Percentiles rank a stretch among this genome's conserved stretches.
Conservation (phyloP, 2,797 vertebrate species). For the Betta splendens region DNA sequence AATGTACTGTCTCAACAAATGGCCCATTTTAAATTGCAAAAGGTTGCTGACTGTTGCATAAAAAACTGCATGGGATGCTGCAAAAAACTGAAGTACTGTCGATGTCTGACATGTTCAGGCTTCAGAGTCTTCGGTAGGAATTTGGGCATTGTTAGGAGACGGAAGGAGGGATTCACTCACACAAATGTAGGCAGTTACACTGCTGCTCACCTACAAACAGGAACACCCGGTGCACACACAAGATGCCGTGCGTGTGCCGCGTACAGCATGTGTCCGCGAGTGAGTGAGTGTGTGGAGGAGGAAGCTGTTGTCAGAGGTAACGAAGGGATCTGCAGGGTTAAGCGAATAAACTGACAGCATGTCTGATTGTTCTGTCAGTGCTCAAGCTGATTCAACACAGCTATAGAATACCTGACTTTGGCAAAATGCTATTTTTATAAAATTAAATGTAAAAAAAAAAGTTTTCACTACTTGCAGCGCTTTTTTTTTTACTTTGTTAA, state of each 20-base stretch:
- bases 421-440: slow-evolving; percentile 9
- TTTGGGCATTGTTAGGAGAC: slow-evolving; percentile 23
- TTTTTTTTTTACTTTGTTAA: slow-evolving; percentile 24
- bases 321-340: slow-evolving; percentile 46
- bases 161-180: slow-evolving; percentile 1
- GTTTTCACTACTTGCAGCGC: slow-evolving; percentile 5
- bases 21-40: slow-evolving; percentile 42
- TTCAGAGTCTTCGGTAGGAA: slow-evolving; percentile 15
- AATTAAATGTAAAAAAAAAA: slow-evolving; percentile 15
- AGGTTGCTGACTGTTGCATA: slow-evolving; percentile 19
- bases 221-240: neutral
- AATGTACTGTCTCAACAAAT: slow-evolving; percentile 37
- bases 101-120: slow-evolving; percentile 37
- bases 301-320: slow-evolving; percentile 53
- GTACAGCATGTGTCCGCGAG: neutral
- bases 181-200: slow-evolving; percentile 7
- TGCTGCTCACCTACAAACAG: slow-evolving; percentile 20
- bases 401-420: slow-evolving; percentile 26
- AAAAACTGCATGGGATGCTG: slow-evolving; percentile 29
- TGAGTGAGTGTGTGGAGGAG: slow-evolving; percentile 25
- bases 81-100: slow-evolving; percentile 46
- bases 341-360: slow-evolving; percentile 62
- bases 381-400: slow-evolving; percentile 40
- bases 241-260: neutral
- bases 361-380: slow-evolving; percentile 52